Evolutionary conservation across 2,797 vertebrate species (phyloP), one percentile per base, ranked within the genome.

Genomic region (Poeciliopsis infans): DNA sequence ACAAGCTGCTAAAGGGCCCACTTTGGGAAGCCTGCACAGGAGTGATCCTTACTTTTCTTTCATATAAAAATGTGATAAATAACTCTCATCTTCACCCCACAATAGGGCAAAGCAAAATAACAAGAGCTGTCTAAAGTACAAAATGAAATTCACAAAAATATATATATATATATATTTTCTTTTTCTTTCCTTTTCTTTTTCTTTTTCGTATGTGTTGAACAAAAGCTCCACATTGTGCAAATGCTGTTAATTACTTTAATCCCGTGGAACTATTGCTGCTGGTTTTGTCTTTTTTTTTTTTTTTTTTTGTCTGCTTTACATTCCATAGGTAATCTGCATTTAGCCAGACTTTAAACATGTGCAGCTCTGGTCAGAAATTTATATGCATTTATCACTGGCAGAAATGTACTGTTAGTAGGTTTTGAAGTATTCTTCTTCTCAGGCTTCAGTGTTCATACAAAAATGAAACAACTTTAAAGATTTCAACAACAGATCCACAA

Each of bases 111-210:
- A 39, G 8, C 33, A 7, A 66, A 66, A 66, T 39, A 66, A 66
- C 33, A 46, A 7, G 66, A 87, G 39, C 72, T 49, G 71, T 87
- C 90, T 91, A 90, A 91, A 87, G 92, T 85, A 89, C 87, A 41
- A 90, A 85, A 89, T 75, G 10, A 43, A 11, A 43, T 10, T 43
- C 41, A 2, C 13, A 13, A 4, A 45, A 13, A 45, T 4, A 12
- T 43, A 43, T 43, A 41, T 41, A 10, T 43, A 10, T 43, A 2
- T 41, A 0, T 6, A 0, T 39, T 39, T 39, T 39, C 1, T 39
- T 39, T 39, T 39, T 41, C 7, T 41, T 36, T 36, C 4, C 4
- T 36, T 41, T 43, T 43, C 8, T 41, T 43, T 41, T 43, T 8
- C 8, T 43, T 5, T 61, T 66, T 23, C 0, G 0, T 20, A 66